phyloP scores from a whole-genome alignment of 2,113 vertebrate genomes.

The Aptenodytes patagonicus region DNA sequence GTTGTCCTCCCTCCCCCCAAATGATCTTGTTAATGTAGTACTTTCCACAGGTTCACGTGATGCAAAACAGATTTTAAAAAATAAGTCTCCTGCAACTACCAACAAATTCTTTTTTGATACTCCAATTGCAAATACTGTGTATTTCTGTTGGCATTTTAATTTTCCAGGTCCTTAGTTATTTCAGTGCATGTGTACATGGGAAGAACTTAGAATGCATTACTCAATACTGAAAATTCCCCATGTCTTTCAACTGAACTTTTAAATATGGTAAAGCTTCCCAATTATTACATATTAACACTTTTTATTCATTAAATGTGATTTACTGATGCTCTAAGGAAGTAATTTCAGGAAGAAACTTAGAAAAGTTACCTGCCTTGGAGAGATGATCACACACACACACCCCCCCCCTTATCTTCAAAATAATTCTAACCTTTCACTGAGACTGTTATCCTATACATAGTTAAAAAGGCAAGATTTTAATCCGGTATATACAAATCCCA shows the following conservation, averaged over 20 bases:
- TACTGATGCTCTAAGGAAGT: not conserved
- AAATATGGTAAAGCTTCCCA: not conserved
- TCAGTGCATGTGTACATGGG: not conserved
- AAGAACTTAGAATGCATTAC: not conserved
- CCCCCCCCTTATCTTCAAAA: not conserved
- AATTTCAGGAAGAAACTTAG: not conserved
- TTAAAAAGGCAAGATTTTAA: not conserved
- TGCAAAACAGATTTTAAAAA: not conserved
- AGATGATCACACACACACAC: not conserved
- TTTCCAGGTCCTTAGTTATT: not conserved
- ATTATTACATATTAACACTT: not conserved
- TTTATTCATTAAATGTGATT: not conserved
- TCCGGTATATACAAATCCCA: not conserved
- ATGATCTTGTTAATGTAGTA: not conserved
- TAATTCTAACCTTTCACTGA: not conserved
- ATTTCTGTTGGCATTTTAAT: not conserved
- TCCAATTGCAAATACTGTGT: not conserved
- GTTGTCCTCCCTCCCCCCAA: not conserved
- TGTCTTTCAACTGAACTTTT: not conserved
- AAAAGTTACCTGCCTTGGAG: not conserved
- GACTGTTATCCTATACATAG: not conserved
- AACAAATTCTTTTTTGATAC: not conserved
- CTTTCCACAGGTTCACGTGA: not conserved
- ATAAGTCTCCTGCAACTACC: not conserved
- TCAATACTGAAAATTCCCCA: not conserved